Evolutionary conservation across 2,113 vertebrate species (phyloP).

Genomic region (Empidonax alnorum): DNA sequence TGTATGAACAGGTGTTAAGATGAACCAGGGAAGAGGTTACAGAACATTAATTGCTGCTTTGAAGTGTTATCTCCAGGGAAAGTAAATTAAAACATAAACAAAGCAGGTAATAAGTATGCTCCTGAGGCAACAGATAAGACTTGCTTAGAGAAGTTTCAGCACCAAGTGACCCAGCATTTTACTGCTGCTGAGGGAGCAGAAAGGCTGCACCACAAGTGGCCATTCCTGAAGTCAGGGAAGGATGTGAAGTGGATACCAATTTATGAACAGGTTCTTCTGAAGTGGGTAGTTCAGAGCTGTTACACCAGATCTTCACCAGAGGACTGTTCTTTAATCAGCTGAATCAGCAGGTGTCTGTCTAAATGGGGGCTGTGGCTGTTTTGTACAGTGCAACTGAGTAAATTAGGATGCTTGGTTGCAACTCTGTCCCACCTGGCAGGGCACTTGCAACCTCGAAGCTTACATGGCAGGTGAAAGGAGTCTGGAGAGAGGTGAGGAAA

Average conservation of each 20-base stretch:
- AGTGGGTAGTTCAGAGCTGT: not conserved
- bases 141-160: not conserved
- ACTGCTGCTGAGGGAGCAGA: not conserved
- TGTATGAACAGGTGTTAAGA: slow-evolving; percentile 36
- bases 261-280: not conserved
- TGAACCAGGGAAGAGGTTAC: slow-evolving; percentile 6
- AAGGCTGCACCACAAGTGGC: not conserved
- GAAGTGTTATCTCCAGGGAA: slow-evolving; percentile 22
- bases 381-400: not conserved
- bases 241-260: not conserved
- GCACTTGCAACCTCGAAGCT: not conserved
- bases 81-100: slow-evolving; percentile 45
- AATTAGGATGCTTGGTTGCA: not conserved
- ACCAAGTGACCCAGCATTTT: not conserved
- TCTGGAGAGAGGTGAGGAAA: not conserved
- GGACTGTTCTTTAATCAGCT: not conserved
- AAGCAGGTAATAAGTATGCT: not conserved
- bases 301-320: not conserved
- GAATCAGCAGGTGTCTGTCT: not conserved
- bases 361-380: not conserved
- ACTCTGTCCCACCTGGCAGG: not conserved
- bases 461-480: not conserved
- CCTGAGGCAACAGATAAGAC: slow-evolving; percentile 20
- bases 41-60: slow-evolving; percentile 40
- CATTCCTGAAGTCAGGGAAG: not conserved